These are phyloP conservation scores for Andrena trimmerana DNA, from an alignment of 2,888 invertebrate species.

Conservation along the genomic window DNA sequence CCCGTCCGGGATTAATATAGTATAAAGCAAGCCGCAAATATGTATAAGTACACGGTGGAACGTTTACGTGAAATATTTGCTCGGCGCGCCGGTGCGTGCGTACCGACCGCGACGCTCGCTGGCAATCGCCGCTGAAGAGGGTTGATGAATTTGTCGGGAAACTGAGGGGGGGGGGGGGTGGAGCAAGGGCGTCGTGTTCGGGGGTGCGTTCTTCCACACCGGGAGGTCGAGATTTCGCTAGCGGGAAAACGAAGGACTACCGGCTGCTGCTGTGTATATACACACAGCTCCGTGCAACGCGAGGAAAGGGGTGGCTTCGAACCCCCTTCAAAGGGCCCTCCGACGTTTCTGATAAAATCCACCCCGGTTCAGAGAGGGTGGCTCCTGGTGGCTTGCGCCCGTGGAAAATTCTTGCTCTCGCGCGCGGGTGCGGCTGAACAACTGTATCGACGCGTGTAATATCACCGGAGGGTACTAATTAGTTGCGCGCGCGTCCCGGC, in stretches of 20 bases:
- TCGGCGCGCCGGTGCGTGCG: constrained; percentile 43
- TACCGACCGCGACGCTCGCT: constrained; percentile 47
- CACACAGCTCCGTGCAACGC: constrained; percentile 24
- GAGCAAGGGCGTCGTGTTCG: constrained; percentile 37
- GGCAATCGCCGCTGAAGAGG: constrained; percentile 61
- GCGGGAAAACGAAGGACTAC: constrained; percentile 54
- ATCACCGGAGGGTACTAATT: constrained; percentile 62
- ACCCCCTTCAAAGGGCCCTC: constrained; percentile 62
- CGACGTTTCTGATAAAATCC: constrained; percentile 70
- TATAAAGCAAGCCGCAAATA: constrained; percentile 36
- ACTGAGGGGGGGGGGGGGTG: not conserved
- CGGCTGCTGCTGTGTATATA: constrained; percentile 43
- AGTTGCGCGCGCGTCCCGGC: constrained; percentile 35
- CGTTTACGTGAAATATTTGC: constrained; percentile 58
- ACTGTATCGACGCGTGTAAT: constrained; percentile 66
- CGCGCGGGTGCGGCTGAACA: constrained; percentile 50
- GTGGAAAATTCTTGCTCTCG: constrained; percentile 57
- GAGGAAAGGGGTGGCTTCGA: constrained; percentile 54
- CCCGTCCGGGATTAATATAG: constrained; percentile 29
- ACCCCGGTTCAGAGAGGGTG: constrained; percentile 48
- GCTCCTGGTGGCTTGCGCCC: constrained; percentile 52
- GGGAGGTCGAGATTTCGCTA: constrained; percentile 65
- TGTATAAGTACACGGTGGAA: constrained; percentile 19
- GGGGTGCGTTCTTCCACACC: constrained; percentile 52
- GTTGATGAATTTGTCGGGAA: constrained; percentile 66